Evolutionary conservation across 2,113 vertebrate genomes (phyloP).

Genomic region (Cyprinodon brontotheroides): DNA sequence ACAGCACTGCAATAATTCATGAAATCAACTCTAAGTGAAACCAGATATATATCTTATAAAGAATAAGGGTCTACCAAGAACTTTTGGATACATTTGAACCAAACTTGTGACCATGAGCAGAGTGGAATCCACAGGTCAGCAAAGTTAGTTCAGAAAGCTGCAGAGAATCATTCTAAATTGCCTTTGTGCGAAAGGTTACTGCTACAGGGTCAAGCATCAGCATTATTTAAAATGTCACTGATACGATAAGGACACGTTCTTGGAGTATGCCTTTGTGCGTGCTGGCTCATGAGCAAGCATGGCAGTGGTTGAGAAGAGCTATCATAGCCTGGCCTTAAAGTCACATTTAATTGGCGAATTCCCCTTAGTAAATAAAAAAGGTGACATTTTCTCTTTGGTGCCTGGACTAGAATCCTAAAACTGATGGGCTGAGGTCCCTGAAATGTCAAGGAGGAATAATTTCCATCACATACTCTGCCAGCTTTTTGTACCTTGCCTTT

Average conservation of each 20-base stretch:
- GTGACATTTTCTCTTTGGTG: conserved; percentile 79
- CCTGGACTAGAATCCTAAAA: conserved; percentile 77
- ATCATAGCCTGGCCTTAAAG: conserved; percentile 72
- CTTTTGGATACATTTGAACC: background rate
- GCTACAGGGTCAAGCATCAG: conserved; percentile 72
- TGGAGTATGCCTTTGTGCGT: conserved; percentile 21
- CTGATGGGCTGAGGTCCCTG: conserved; percentile 53
- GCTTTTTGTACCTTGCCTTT: conserved; percentile 57
- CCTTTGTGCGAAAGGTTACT: conserved; percentile 66
- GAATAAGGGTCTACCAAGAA: background rate
- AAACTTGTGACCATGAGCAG: conserved; percentile 6
- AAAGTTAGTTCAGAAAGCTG: conserved; percentile 56
- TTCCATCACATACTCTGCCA: conserved; percentile 64
- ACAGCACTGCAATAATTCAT: background rate
- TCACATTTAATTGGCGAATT: conserved; percentile 81
- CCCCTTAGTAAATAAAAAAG: conserved; percentile 82
- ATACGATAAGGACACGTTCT: conserved; percentile 58
- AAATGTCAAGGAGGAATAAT: conserved; percentile 84
- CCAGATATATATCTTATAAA: background rate
- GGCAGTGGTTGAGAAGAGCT: conserved; percentile 48
- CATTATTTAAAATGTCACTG: conserved; percentile 76
- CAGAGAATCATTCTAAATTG: conserved; percentile 63
- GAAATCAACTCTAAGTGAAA: background rate
- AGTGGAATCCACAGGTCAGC: conserved; percentile 38
- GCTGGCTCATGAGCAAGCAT: conserved; percentile 42